phyloP scores from a whole-genome alignment of 2,797 vertebrate genomes.

The Salarias fasciatus region DNA sequence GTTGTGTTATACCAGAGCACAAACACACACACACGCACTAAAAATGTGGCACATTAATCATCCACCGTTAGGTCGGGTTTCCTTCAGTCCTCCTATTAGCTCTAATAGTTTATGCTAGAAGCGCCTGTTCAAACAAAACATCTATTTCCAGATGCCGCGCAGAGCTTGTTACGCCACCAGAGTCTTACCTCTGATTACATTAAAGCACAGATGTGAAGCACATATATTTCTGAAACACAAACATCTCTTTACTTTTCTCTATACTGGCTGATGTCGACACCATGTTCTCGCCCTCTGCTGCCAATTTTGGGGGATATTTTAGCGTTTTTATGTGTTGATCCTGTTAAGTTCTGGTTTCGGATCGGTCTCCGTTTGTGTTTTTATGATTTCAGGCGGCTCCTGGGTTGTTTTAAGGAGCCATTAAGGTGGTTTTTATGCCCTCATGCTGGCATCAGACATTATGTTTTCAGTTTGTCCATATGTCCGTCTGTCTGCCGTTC shows the following conservation, averaged over 20 bases:
- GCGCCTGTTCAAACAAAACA: constrained; percentile 21
- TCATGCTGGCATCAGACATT: no score
- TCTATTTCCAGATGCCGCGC: constrained; percentile 29
- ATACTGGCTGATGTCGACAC: background rate
- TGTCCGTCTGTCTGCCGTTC: no score
- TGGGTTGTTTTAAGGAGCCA: background rate
- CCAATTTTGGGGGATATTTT: background rate
- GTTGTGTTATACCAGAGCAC: constrained; percentile 22
- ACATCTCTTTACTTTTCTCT: background rate
- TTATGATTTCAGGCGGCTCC: background rate
- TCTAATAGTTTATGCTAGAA: constrained; percentile 27
- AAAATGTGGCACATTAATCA: constrained; percentile 50
- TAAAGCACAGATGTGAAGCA: background rate
- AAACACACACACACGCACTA: constrained; percentile 17
- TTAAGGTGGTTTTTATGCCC: background rate
- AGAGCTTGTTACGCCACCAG: constrained; percentile 17
- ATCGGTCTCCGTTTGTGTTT: background rate
- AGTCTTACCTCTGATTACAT: constrained; percentile 27
- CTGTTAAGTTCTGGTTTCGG: background rate
- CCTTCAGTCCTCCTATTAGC: constrained; percentile 41
- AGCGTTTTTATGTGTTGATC: no score
- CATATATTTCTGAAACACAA: constrained; percentile 1
- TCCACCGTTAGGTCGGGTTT: constrained; percentile 38
- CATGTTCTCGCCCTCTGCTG: background rate
- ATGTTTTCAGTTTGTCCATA: no score